Percentiles rank a stretch among this genome's conserved stretches.
Conservation (phyloP, 2,888 invertebrate genomes). For the Gandaritis pyraliata region DNA sequence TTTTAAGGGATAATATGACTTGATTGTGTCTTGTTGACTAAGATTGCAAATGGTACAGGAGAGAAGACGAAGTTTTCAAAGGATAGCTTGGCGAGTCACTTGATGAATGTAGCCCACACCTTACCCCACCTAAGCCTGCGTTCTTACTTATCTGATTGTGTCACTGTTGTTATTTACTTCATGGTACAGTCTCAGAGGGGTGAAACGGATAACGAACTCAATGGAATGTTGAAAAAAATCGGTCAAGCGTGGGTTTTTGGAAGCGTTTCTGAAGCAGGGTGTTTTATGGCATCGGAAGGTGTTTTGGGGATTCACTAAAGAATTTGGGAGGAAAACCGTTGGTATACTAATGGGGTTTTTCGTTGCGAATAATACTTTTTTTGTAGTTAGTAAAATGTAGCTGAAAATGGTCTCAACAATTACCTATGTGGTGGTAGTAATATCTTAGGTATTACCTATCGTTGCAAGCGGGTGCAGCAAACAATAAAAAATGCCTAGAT, state of each 20-base stretch:
- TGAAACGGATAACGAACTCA: constrained; percentile 43
- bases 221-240: constrained; percentile 39
- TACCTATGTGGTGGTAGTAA: no score
- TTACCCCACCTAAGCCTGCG: constrained; percentile 39
- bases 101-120: constrained; percentile 27
- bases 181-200: constrained; percentile 48
- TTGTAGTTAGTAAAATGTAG: background rate
- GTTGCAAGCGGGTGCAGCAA: no score
- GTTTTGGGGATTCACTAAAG: constrained; percentile 20
- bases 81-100: constrained; percentile 14
- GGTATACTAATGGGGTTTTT: constrained; percentile 18
- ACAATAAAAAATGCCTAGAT: no score
- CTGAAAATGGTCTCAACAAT: background rate
- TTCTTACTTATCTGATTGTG: constrained; percentile 70
- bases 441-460: no score
- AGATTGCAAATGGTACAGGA: no score
- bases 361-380: background rate
- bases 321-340: constrained; percentile 10
- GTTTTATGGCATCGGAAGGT: constrained; percentile 28
- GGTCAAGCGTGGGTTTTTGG: constrained; percentile 38
- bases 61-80: background rate
- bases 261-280: constrained; percentile 26
- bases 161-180: constrained; percentile 67
- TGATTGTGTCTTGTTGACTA: no score
- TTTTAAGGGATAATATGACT: no score